Conservation (phyloP, 1,140 invertebrate genomes). For the Microplitis mediator region DNA sequence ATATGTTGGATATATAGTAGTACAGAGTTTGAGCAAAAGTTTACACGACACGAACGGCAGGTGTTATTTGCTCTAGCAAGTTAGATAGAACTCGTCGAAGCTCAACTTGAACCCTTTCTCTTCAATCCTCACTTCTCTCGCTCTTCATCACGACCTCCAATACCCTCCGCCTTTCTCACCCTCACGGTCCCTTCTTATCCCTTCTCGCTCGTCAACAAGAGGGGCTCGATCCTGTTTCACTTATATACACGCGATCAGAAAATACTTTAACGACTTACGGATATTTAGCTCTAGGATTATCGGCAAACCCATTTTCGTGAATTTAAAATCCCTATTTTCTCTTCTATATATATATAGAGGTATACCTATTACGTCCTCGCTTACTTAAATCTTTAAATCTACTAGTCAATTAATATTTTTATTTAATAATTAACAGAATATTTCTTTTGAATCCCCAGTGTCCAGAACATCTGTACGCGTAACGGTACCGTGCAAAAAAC, state of each 20-base stretch:
- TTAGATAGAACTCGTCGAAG: slow-evolving; percentile 30
- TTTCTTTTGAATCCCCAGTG: too few relatives aligned
- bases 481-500: too few relatives aligned
- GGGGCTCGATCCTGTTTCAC: not conserved
- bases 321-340: not conserved
- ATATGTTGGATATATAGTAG: too few relatives aligned
- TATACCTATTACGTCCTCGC: too few relatives aligned
- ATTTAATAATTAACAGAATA: too few relatives aligned
- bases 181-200: not conserved
- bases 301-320: slow-evolving; percentile 12
- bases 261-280: slow-evolving; percentile 20
- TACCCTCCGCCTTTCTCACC: not conserved
- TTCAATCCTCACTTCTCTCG: not conserved
- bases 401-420: too few relatives aligned
- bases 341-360: too few relatives aligned
- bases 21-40: slow-evolving; percentile 28
- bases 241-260: slow-evolving; percentile 19
- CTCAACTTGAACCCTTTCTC: slow-evolving; percentile 10
- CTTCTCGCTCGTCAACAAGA: not conserved
- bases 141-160: not conserved
- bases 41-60: slow-evolving; percentile 33
- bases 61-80: slow-evolving; percentile 32
- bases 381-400: too few relatives aligned
- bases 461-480: too few relatives aligned
- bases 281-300: slow-evolving; percentile 22